A percentile compares a stretch with the other conserved stretches of the same genome.
These are phyloP conservation scores for Platycheirus albimanus DNA, from an alignment of 2,888 invertebrate species.

Conservation along the genomic window DNA sequence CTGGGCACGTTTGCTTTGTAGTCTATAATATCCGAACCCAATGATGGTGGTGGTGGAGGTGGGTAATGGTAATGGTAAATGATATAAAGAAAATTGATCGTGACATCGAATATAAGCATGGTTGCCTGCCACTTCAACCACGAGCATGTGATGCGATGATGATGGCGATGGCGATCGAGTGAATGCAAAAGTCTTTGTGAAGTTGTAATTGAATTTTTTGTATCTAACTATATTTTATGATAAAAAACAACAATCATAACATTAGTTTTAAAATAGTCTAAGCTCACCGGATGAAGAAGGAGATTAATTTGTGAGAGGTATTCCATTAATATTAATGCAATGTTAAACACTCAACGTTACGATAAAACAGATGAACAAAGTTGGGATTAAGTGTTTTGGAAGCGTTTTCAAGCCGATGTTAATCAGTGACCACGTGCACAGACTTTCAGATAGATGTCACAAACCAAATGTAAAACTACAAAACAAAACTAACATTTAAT, in stretches of 20 bases:
- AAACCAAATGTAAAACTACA: too few relatives aligned
- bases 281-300: conserved; percentile 9
- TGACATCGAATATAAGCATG: conserved; percentile 55
- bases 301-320: conserved; percentile 10
- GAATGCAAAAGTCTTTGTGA: conserved; percentile 25
- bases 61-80: too few relatives aligned
- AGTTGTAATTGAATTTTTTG: conserved; percentile 57
- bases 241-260: conserved; percentile 8
- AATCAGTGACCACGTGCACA: too few relatives aligned
- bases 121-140: conserved; percentile 35
- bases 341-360: neutral
- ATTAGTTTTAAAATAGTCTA: conserved; percentile 31
- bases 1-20: conserved; percentile 38
- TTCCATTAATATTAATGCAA: conserved; percentile 8
- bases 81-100: conserved; percentile 62
- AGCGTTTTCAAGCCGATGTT: too few relatives aligned
- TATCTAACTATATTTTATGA: too few relatives aligned
- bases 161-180: conserved; percentile 36
- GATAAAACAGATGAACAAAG: too few relatives aligned
- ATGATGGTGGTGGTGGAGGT: conserved; percentile 38
- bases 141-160: conserved; percentile 11
- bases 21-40: conserved; percentile 22
- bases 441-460: too few relatives aligned
- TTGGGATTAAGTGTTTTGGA: too few relatives aligned
- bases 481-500: too few relatives aligned